Percentiles rank a stretch among this genome's conserved stretches.
phyloP scores from a whole-genome alignment of 2,113 vertebrate genomes.

The Antigone vipio region DNA sequence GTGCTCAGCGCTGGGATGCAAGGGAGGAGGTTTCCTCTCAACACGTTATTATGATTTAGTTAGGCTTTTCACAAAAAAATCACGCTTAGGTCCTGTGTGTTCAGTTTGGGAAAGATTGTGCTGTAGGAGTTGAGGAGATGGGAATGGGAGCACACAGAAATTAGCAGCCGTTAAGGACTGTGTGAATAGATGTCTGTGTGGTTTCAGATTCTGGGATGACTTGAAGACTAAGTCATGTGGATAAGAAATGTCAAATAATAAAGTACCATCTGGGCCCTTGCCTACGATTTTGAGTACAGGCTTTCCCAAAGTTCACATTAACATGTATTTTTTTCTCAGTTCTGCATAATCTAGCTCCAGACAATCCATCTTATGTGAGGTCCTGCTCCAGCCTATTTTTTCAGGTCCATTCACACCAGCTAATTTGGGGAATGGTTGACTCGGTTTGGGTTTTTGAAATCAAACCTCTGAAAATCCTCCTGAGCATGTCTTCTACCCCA shows the following conservation, averaged over 20 bases:
- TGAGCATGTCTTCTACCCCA: background rate
- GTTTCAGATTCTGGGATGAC: background rate
- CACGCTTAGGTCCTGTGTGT: background rate
- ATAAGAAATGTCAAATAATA: background rate
- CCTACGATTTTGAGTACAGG: background rate
- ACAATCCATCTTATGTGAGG: background rate
- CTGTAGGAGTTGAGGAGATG: background rate
- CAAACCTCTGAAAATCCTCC: background rate
- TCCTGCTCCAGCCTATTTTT: background rate
- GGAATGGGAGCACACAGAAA: background rate
- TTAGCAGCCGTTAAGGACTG: accelerated
- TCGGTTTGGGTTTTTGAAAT: background rate
- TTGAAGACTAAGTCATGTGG: background rate
- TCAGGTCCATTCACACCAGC: background rate
- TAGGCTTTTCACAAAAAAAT: background rate
- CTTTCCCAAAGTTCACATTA: background rate
- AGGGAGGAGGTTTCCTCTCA: background rate
- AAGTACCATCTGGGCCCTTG: background rate
- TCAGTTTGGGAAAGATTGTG: background rate
- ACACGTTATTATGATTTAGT: background rate
- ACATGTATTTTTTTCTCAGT: background rate
- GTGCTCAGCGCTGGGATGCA: background rate
- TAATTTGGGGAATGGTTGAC: background rate
- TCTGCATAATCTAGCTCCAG: background rate
- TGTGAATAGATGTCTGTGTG: accelerated